These are phyloP conservation scores for Megaustenia siamemsis DNA, from an alignment of 2,888 invertebrate genomes.

Conservation along the genomic window DNA sequence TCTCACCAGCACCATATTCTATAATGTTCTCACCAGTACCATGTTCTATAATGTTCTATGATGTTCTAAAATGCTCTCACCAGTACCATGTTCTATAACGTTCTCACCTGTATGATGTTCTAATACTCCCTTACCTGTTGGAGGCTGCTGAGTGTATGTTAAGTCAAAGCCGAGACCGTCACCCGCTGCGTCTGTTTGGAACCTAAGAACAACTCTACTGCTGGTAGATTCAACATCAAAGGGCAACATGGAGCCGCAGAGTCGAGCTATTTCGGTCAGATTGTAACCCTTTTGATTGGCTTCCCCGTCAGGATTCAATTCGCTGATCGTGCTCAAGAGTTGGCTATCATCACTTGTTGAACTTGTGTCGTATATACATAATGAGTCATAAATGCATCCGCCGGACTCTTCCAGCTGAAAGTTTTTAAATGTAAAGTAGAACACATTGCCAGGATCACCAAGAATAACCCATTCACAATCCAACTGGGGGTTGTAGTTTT, in stretches of 20 bases:
- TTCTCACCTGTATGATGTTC: no score
- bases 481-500: conserved; percentile 61
- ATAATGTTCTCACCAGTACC: no score
- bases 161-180: conserved; percentile 68
- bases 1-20: no score
- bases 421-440: conserved; percentile 64
- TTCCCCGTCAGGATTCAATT: not conserved
- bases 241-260: conserved; percentile 67
- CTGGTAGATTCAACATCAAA: conserved; percentile 63
- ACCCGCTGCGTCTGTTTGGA: conserved; percentile 66
- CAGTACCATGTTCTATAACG: no score
- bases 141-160: conserved; percentile 63
- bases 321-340: not conserved
- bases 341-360: not conserved
- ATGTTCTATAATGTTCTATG: no score
- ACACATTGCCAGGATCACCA: conserved; percentile 64
- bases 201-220: conserved; percentile 61
- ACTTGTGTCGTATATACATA: conserved; percentile 62
- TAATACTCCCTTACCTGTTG: conserved; percentile 14
- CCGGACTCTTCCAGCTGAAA: conserved; percentile 66
- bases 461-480: conserved; percentile 70
- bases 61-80: no score
- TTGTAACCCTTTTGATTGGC: no score
- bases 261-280: conserved; percentile 40
- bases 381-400: conserved; percentile 66